A percentile compares a stretch with the other conserved stretches of the same genome.
These are phyloP conservation scores for Camptogramma bilineatum DNA, from an alignment of 2,888 invertebrate species.

Conservation along the genomic window DNA sequence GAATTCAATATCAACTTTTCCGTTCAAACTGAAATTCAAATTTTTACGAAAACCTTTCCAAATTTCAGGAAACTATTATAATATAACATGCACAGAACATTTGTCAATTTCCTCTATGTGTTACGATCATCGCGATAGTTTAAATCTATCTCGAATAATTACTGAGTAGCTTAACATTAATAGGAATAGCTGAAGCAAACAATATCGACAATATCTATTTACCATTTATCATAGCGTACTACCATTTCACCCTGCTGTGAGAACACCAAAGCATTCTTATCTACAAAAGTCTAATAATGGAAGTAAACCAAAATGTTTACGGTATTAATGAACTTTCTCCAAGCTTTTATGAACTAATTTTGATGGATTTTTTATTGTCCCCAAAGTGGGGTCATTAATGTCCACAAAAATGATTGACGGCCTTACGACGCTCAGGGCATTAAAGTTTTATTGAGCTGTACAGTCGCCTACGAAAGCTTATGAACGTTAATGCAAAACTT, in stretches of 20 bases:
- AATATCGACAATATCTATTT: slow-evolving; percentile 49
- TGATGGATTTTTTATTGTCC: slow-evolving; percentile 64
- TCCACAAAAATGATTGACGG: slow-evolving; percentile 58
- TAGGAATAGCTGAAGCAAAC: slow-evolving; percentile 47
- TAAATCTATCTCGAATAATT: slow-evolving; percentile 5
- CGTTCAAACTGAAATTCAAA: not conserved
- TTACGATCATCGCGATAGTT: not conserved
- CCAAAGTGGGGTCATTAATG: slow-evolving; percentile 63
- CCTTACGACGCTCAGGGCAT: slow-evolving; percentile 41
- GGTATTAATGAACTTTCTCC: slow-evolving; percentile 66
- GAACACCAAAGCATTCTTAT: slow-evolving; percentile 55
- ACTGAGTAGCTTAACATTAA: slow-evolving; percentile 32
- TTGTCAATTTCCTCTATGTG: not conserved
- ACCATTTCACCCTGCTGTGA: slow-evolving; percentile 50
- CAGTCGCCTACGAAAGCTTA: not conserved
- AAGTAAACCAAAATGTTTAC: slow-evolving; percentile 63
- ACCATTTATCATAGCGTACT: slow-evolving; percentile 57
- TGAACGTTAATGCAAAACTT: not conserved
- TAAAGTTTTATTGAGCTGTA: slow-evolving; percentile 44
- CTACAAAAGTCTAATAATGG: slow-evolving; percentile 57
- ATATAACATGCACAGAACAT: not conserved
- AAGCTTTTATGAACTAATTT: slow-evolving; percentile 64
- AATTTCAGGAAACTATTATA: not conserved
- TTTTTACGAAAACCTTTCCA: not conserved
- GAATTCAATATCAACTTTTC: not conserved